Percentiles rank a stretch among this genome's conserved stretches.
Conservation (phyloP, 1,140 invertebrate genomes). For the Lasaia peninsularis region DNA sequence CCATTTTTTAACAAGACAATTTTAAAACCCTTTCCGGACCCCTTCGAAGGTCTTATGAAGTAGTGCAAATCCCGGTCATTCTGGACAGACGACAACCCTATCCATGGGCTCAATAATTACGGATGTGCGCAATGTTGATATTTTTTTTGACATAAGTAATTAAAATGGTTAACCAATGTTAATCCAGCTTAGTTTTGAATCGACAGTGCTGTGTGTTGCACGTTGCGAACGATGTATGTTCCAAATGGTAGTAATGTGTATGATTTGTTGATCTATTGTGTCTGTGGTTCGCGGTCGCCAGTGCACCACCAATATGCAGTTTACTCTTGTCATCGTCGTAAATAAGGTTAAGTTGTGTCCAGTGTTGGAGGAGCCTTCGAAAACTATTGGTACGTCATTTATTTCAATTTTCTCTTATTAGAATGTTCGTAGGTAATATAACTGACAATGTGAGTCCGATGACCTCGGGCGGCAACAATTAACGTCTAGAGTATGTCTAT, state of each 20-base stretch:
- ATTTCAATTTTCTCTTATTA: not conserved
- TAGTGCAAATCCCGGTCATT: too few species aligned
- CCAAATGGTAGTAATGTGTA: conserved; percentile 53
- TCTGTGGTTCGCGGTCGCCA: conserved; percentile 30
- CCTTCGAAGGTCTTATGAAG: too few species aligned
- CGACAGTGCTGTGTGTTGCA: conserved; percentile 48
- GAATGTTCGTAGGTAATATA: conserved; percentile 17
- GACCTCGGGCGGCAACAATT: too few species aligned
- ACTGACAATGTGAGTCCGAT: not conserved
- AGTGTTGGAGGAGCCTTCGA: conserved; percentile 50
- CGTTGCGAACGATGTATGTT: conserved; percentile 60
- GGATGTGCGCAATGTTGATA: conserved; percentile 46
- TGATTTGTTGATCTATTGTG: conserved; percentile 32
- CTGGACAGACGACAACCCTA: too few species aligned
- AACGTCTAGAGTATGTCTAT: too few species aligned
- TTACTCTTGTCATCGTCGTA: conserved; percentile 67
- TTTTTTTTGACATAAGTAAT: conserved; percentile 30
- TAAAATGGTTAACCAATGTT: conserved; percentile 47
- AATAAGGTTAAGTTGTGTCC: conserved; percentile 67
- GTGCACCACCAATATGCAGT: conserved; percentile 55
- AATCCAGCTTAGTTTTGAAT: conserved; percentile 65
- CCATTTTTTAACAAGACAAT: too few species aligned
- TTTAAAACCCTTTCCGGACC: too few species aligned
- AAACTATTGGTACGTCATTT: conserved; percentile 50
- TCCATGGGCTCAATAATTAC: conserved; percentile 45